phyloP scores from a whole-genome alignment of 2,888 invertebrate genomes.

The Spicauda simplicius region DNA sequence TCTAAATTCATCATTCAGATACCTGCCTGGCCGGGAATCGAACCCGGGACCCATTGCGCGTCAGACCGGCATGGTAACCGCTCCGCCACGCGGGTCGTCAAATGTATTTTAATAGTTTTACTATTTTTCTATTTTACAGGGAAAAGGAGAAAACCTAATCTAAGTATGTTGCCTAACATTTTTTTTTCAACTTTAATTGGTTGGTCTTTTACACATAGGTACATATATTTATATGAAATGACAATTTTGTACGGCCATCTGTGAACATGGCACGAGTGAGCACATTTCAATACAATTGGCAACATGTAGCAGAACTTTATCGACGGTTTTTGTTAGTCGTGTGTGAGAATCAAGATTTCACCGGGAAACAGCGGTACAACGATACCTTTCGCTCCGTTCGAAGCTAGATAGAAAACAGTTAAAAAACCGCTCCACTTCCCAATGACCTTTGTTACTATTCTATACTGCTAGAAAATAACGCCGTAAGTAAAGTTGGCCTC shows the following conservation, averaged over 20 bases:
- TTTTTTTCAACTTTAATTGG: too few species aligned
- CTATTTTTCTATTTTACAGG: too few species aligned
- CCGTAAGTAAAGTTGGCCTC: background rate
- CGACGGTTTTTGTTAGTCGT: slow-evolving; percentile 66
- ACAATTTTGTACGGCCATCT: background rate
- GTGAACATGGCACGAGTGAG: slow-evolving; percentile 2
- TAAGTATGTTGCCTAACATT: too few species aligned
- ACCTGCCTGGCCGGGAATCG: too few species aligned
- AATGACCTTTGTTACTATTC: slow-evolving; percentile 76
- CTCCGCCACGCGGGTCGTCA: too few species aligned
- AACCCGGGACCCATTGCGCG: too few species aligned
- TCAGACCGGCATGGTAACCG: too few species aligned
- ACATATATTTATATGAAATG: background rate
- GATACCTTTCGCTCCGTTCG: slow-evolving; percentile 80
- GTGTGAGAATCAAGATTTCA: slow-evolving; percentile 81
- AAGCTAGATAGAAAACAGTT: slow-evolving; percentile 69
- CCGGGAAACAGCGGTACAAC: slow-evolving; percentile 70
- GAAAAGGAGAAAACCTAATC: too few species aligned
- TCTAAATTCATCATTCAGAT: too few species aligned
- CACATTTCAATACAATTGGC: slow-evolving; percentile 71
- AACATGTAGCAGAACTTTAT: slow-evolving; percentile 53
- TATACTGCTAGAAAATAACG: slow-evolving; percentile 43
- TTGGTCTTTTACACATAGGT: background rate
- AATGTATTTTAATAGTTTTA: too few species aligned
- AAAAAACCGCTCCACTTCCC: slow-evolving; percentile 76